These are phyloP conservation scores for Hippasteria phrygiana DNA, from an alignment of 53 echinoderm and acorn worm genomes.

Conservation along the genomic window DNA sequence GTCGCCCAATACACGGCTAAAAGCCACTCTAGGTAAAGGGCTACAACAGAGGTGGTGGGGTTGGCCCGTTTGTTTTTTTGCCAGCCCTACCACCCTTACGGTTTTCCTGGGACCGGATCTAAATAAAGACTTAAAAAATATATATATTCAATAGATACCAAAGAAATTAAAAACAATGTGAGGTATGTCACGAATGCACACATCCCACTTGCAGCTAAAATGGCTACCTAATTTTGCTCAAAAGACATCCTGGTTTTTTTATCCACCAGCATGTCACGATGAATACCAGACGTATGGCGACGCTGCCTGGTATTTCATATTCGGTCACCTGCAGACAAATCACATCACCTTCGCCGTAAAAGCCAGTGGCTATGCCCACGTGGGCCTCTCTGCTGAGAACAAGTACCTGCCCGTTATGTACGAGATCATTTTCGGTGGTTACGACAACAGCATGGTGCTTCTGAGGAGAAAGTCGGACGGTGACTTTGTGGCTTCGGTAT, in stretches of 20 bases:
- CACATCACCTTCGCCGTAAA: slow-evolving; percentile 19
- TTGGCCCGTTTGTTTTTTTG: no score
- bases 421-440: slow-evolving; percentile 54
- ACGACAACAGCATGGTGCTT: slow-evolving; percentile 38
- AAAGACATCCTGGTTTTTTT: not conserved
- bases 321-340: slow-evolving; percentile 12
- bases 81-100: no score
- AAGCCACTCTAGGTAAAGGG: no score
- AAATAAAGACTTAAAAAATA: no score
- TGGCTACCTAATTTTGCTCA: not conserved
- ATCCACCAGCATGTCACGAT: not conserved
- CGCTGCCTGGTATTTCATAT: slow-evolving; percentile 10
- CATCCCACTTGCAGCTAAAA: no score
- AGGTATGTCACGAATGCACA: no score
- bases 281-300: slow-evolving; percentile 7
- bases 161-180: no score
- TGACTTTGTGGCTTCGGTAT: slow-evolving; percentile 17
- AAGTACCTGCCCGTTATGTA: slow-evolving; percentile 32
- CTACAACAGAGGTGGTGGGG: no score
- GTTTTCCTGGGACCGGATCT: no score
- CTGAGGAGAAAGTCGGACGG: slow-evolving; percentile 20
- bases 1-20: no score
- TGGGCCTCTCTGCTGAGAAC: slow-evolving; percentile 38
- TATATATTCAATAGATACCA: no score
- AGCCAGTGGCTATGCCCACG: slow-evolving; percentile 20